A percentile compares a stretch with the other conserved stretches of the same genome.
These are phyloP conservation scores for Eupithecia subfuscata DNA, from an alignment of 2,888 invertebrate genomes.

Conservation along the genomic window DNA sequence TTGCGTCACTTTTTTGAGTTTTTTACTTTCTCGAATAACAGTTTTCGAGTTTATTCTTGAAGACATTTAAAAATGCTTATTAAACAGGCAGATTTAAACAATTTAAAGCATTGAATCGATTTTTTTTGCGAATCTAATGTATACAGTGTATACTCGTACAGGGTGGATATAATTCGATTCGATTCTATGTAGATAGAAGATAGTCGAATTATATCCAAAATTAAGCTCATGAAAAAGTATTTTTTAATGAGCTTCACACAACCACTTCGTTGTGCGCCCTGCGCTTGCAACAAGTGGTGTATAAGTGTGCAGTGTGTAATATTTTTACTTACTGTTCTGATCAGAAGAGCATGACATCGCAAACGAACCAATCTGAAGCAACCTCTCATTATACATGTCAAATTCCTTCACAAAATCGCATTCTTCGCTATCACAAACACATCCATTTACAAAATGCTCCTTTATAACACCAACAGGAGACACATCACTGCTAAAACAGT, in stretches of 20 bases:
- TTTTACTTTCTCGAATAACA: no score
- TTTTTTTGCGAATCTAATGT: no score
- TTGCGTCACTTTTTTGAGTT: no score
- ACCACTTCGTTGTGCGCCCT: background rate
- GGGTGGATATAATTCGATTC: background rate
- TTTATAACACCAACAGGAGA: constrained; percentile 65
- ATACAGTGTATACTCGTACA: no score
- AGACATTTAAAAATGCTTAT: no score
- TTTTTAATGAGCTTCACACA: background rate
- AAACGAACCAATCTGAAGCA: constrained; percentile 88
- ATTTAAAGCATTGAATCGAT: no score
- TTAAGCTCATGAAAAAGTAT: no score
- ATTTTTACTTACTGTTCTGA: constrained; percentile 63
- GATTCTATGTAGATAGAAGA: no score
- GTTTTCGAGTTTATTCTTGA: no score
- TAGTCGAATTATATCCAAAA: no score
- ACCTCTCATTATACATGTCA: constrained; percentile 87
- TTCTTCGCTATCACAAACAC: constrained; percentile 68
- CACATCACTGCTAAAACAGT: constrained; percentile 66
- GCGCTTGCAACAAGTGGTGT: background rate
- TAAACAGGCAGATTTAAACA: no score
- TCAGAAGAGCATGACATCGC: constrained; percentile 85
- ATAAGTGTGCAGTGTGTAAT: background rate
- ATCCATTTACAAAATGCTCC: constrained; percentile 61
- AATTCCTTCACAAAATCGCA: constrained; percentile 84